phyloP scores from a whole-genome alignment of 37 sponge, comb jelly and placozoan species.

The Beroe forskalii region DNA sequence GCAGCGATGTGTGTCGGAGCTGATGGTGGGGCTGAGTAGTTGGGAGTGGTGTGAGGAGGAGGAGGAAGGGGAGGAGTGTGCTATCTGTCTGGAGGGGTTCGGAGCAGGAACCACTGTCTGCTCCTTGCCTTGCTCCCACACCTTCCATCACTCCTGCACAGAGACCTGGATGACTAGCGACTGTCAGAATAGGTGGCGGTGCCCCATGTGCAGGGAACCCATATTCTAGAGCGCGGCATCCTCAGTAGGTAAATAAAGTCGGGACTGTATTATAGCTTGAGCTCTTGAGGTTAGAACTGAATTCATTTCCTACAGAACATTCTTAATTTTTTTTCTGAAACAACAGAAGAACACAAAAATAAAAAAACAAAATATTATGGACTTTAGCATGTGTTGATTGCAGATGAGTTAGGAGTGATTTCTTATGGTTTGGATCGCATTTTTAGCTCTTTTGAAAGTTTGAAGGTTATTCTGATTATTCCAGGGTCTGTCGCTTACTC shows the following conservation, averaged over 20 bases:
- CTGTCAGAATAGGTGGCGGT: slow-evolving; percentile 55
- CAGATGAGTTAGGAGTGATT: no score
- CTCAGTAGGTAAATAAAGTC: no score
- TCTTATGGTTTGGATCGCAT: no score
- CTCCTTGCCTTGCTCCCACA: slow-evolving; percentile 26
- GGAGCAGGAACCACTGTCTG: not conserved
- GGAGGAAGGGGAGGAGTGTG: slow-evolving; percentile 20
- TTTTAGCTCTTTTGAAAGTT: no score
- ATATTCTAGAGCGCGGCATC: not conserved
- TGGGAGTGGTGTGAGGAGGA: slow-evolving; percentile 12
- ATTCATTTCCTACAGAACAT: no score
- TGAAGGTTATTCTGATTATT: no score
- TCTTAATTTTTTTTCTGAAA: no score
- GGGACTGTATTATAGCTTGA: no score
- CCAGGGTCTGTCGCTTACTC: no score
- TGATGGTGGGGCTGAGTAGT: not conserved
- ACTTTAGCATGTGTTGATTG: not conserved
- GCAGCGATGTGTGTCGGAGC: slow-evolving; percentile 45
- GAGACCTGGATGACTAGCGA: slow-evolving; percentile 57
- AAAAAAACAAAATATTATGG: not conserved
- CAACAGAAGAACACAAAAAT: no score
- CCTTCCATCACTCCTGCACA: slow-evolving; percentile 49
- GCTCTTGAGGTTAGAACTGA: no score
- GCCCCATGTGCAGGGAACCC: slow-evolving; percentile 62
- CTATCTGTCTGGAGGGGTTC: slow-evolving; percentile 52